Evolutionary conservation across 2,888 invertebrate genomes (phyloP), one percentile per base, ranked within the genome.

Genomic region (Bhutanitis thaidina): DNA sequence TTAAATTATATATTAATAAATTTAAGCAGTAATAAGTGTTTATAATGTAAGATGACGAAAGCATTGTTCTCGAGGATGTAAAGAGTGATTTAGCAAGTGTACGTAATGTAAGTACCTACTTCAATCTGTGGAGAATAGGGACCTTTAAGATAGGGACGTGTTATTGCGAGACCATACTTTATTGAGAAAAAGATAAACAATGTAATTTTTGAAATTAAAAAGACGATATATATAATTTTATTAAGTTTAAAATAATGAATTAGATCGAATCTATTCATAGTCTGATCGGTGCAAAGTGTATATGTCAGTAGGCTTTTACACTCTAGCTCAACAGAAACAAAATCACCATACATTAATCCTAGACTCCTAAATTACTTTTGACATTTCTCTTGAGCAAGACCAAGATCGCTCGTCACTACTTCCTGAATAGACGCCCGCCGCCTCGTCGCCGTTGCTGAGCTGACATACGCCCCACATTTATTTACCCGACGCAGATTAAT

Each of bases 401-500:
- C 38, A 36, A 36, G 20, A 29, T 36, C 16, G 45, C 40, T 36
- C 29, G 29, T 36, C 39, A 16, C 45, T 39, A 45, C 35, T 51
- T 51, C 45, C 51, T 35, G 38, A 45, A 20, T 16, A 35, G 39
- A 34, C 58, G 55, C 61, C 58, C 67, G 63, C 59, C 69, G 60
- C 62, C 60, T 64, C 63, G 64, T 52, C 67, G 69, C 67, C 69
- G 62, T 61, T 67, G 60, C 61, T 75, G 74, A 79, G 49, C 55
- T 60, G 59, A 62, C 77, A 77, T 77, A 84, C 77, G 69, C 69
- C 71, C 66, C 68, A 70, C 84, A 84, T 87, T 83, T 83, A 81
- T 85, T 83, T 77, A 76, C 75, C 67, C 74, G 84, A 83, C 84
- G 60, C 70, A 74, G 81, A 86, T 85, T 86, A 84, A 86, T 86